These are phyloP conservation scores for Gallinago undulata DNA, from an alignment of 2,113 vertebrate species.

Conservation along the genomic window DNA sequence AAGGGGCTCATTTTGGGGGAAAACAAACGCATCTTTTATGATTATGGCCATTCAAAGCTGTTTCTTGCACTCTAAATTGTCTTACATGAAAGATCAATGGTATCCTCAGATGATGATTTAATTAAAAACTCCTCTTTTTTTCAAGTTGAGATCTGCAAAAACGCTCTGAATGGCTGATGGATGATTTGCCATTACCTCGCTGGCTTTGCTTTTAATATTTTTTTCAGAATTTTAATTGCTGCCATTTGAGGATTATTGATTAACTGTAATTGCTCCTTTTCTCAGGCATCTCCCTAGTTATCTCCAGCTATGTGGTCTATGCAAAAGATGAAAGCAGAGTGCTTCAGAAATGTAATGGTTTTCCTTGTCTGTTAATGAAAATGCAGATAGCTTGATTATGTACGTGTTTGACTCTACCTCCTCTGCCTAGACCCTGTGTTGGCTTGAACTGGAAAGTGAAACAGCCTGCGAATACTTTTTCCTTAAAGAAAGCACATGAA, in stretches of 20 bases:
- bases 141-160: background rate
- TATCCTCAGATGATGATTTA: slow-evolving; percentile 25
- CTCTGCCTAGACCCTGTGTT: background rate
- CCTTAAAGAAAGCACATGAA: background rate
- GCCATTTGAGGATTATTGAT: slow-evolving; percentile 50
- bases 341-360: background rate
- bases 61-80: slow-evolving; percentile 24
- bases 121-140: slow-evolving; percentile 40
- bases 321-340: background rate
- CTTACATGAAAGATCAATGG: slow-evolving; percentile 6
- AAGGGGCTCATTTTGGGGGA: background rate
- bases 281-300: background rate
- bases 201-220: background rate
- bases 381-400: background rate
- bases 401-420: background rate
- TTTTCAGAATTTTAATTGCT: slow-evolving; percentile 33
- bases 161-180: background rate
- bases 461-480: background rate
- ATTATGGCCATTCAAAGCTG: slow-evolving; percentile 26
- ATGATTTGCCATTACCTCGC: background rate
- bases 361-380: background rate
- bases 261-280: slow-evolving; percentile 42
- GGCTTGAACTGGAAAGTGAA: background rate
- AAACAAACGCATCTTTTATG: slow-evolving; percentile 59
- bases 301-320: background rate